A percentile compares a stretch with the other conserved stretches of the same genome.
phyloP scores from a whole-genome alignment of 2,888 invertebrate genomes.

The Electrophaes corylata region DNA sequence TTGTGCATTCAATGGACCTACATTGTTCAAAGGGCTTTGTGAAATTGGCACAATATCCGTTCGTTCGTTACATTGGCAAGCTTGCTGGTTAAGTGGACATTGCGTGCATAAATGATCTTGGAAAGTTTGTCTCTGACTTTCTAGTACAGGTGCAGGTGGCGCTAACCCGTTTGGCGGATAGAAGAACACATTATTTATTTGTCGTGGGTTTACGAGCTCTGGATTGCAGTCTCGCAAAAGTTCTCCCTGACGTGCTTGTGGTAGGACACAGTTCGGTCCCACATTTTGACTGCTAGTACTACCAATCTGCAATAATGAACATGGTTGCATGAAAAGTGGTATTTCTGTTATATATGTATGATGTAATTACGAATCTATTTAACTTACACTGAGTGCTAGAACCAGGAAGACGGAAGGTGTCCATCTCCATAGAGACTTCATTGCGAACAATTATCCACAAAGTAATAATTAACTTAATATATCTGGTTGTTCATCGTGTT shows the following conservation, averaged over 20 bases:
- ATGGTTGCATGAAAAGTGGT: conserved; percentile 16
- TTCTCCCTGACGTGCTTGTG: conserved; percentile 25
- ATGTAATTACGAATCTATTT: conserved; percentile 28
- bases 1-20: not conserved
- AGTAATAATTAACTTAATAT: conserved; percentile 60
- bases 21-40: conserved; percentile 4
- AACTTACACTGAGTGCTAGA: conserved; percentile 55
- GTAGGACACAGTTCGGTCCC: conserved; percentile 23
- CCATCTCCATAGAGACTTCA: conserved; percentile 55
- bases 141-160: conserved; percentile 10
- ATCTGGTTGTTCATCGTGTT: conserved; percentile 50
- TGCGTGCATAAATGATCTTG: conserved; percentile 9
- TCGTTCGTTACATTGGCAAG: not conserved
- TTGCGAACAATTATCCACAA: conserved; percentile 54
- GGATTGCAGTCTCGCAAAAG: conserved; percentile 3
- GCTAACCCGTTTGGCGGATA: conserved; percentile 15
- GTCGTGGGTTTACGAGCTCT: conserved; percentile 8
- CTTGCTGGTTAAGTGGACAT: conserved; percentile 9
- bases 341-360: conserved; percentile 3
- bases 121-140: conserved; percentile 5
- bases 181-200: conserved; percentile 20
- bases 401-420: conserved; percentile 48
- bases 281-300: conserved; percentile 32
- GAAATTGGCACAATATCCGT: conserved; percentile 4
- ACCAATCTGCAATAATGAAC: conserved; percentile 42